phyloP scores from a whole-genome alignment of 2,888 invertebrate genomes.

The Caenorhabditis imperialis region DNA sequence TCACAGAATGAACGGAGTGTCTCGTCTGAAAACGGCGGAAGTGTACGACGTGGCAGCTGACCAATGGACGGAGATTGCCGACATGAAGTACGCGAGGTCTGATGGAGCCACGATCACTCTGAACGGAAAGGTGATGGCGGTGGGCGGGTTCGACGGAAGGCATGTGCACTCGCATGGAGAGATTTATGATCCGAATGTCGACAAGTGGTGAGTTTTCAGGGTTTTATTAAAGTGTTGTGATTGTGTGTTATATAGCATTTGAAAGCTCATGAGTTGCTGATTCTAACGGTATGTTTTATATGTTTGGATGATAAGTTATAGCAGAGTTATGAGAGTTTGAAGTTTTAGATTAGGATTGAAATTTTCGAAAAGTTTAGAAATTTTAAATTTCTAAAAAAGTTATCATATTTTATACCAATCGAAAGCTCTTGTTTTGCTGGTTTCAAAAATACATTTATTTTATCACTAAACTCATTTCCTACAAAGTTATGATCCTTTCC shows the following conservation, averaged over 20 bases:
- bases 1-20: constrained; percentile 53
- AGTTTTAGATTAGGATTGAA: too few relatives aligned
- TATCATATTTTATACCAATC: too few relatives aligned
- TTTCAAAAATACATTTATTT: not conserved
- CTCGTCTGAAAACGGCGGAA: constrained; percentile 38
- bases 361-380: too few relatives aligned
- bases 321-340: too few relatives aligned
- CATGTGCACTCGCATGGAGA: constrained; percentile 49
- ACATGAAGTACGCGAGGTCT: constrained; percentile 35
- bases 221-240: too few relatives aligned
- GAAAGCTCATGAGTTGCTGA: too few relatives aligned
- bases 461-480: not conserved
- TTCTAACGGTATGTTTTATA: too few relatives aligned
- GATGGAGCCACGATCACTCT: constrained; percentile 41
- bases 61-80: constrained; percentile 35
- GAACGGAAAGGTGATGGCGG: constrained; percentile 25
- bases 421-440: not conserved
- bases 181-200: constrained; percentile 42
- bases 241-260: too few relatives aligned
- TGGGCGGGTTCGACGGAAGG: constrained; percentile 63
- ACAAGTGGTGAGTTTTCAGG: constrained; percentile 29
- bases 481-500: too few relatives aligned
- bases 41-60: constrained; percentile 31
- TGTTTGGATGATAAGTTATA: too few relatives aligned
- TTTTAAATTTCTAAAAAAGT: too few relatives aligned